Percentiles rank a stretch among this genome's conserved stretches.
phyloP scores from a whole-genome alignment of 2,888 invertebrate species.

The Panopea generosa region DNA sequence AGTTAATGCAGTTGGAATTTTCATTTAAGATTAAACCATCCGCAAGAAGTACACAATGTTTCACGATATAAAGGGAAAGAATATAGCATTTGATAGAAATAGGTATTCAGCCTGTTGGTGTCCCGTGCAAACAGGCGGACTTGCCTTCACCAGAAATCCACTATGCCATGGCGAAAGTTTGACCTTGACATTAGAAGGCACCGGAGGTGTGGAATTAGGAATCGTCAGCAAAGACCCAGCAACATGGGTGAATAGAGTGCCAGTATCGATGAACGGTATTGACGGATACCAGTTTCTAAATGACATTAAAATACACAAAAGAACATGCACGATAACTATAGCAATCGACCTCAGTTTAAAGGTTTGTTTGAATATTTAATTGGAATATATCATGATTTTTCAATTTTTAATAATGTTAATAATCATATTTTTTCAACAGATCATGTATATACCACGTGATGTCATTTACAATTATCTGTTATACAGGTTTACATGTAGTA shows the following conservation, averaged over 20 bases:
- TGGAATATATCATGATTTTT: no score
- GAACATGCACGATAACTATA: constrained; percentile 37
- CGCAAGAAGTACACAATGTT: no score
- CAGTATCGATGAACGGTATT: not conserved
- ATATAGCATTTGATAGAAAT: constrained; percentile 27
- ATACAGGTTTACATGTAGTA: no score
- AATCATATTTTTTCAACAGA: no score
- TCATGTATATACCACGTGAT: no score
- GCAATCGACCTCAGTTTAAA: constrained; percentile 18
- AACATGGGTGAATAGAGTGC: not conserved
- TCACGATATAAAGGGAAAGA: constrained; percentile 45
- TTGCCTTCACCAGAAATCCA: constrained; percentile 18
- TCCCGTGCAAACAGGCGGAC: constrained; percentile 41
- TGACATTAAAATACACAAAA: constrained; percentile 53
- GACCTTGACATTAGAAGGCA: constrained; percentile 29
- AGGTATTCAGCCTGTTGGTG: constrained; percentile 32
- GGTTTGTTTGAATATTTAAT: no score
- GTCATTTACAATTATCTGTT: no score
- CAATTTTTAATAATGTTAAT: no score
- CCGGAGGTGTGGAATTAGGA: constrained; percentile 47
- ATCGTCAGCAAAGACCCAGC: constrained; percentile 27
- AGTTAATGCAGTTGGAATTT: no score
- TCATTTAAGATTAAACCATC: no score
- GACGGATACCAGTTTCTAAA: constrained; percentile 42
- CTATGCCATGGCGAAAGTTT: constrained; percentile 7